A percentile compares a stretch with the other conserved stretches of the same genome.
phyloP scores from a whole-genome alignment of 2,888 invertebrate genomes.

The Nysson spinosus region DNA sequence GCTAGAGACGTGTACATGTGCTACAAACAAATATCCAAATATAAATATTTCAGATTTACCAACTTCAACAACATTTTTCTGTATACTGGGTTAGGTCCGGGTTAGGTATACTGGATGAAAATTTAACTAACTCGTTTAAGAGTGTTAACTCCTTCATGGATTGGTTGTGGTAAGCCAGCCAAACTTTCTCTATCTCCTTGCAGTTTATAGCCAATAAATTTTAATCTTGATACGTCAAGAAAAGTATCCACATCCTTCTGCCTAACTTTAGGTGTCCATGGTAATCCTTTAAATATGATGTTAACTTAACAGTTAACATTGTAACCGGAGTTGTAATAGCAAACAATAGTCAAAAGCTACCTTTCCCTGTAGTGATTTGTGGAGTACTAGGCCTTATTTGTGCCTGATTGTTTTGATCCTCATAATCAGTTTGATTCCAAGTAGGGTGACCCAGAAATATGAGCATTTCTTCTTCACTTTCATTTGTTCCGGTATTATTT shows the following conservation, averaged over 20 bases:
- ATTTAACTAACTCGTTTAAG: slow-evolving; percentile 82
- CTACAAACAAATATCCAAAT: slow-evolving; percentile 71
- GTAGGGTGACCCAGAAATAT: slow-evolving; percentile 68
- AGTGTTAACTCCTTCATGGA: slow-evolving; percentile 96
- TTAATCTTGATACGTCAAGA: slow-evolving; percentile 92
- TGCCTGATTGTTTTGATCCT: slow-evolving; percentile 75
- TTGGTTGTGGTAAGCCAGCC: slow-evolving; percentile 97
- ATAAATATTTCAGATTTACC: no score
- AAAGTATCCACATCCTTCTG: slow-evolving; percentile 96
- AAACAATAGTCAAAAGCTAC: slow-evolving; percentile 47
- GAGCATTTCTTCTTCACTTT: slow-evolving; percentile 77
- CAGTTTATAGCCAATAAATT: slow-evolving; percentile 97
- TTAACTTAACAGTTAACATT: no score
- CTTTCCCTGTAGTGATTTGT: slow-evolving; percentile 72
- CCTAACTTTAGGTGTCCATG: slow-evolving; percentile 97
- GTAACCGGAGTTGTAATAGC: no score
- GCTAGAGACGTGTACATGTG: slow-evolving; percentile 96
- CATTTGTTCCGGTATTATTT: slow-evolving; percentile 78
- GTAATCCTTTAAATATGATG: slow-evolving; percentile 85
- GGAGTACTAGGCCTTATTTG: slow-evolving; percentile 79
- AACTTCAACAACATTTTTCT: no score
- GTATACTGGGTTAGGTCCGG: no score
- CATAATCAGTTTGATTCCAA: slow-evolving; percentile 65
- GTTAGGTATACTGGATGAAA: background rate
- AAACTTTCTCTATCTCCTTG: slow-evolving; percentile 91